A percentile compares a stretch with the other conserved stretches of the same genome.
Conservation (phyloP, 2,113 vertebrate species). For the Sitta europaea region DNA sequence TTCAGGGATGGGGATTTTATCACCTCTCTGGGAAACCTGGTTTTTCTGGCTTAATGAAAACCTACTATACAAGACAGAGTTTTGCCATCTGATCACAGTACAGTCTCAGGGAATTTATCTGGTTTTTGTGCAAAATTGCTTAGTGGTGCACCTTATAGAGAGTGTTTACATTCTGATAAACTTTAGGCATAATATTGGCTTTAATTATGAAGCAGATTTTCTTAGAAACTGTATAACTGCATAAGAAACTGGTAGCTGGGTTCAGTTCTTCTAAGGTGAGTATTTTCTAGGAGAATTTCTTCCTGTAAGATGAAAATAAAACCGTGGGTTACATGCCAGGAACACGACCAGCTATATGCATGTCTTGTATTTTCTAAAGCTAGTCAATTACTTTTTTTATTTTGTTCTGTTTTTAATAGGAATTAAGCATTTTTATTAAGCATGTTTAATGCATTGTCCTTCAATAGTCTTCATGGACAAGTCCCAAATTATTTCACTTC, state of each 20-base stretch:
- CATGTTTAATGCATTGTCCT: not conserved
- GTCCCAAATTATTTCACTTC: not conserved
- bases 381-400: not conserved
- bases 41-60: not conserved
- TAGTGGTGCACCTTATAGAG: not conserved
- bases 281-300: not conserved
- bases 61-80: not conserved
- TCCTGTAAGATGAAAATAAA: not conserved
- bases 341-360: accelerated
- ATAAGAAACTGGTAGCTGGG: not conserved
- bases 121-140: not conserved
- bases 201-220: not conserved
- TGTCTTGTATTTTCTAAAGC: not conserved
- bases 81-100: not conserved
- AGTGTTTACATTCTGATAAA: not conserved
- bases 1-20: not conserved
- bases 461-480: not conserved
- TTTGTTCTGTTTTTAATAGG: not conserved
- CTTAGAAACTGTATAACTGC: not conserved
- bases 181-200: not conserved
- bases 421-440: not conserved
- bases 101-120: not conserved
- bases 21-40: not conserved
- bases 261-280: not conserved
- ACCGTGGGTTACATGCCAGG: not conserved